Evolutionary conservation across 2,113 vertebrate genomes (phyloP).

Genomic region (Misgurnus anguillicaudatus): DNA sequence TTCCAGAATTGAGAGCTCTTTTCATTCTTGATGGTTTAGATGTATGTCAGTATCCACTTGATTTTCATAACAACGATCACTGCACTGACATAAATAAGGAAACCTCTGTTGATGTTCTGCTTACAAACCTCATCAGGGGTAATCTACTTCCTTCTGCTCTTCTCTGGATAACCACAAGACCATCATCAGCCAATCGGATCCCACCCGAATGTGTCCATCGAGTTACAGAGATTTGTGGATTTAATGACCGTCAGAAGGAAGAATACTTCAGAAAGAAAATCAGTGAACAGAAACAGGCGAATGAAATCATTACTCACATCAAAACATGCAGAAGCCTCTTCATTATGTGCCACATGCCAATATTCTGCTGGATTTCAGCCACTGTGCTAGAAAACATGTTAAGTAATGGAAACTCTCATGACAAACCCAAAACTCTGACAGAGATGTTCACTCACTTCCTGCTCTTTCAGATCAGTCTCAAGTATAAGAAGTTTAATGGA

Average conservation of each 20-base stretch:
- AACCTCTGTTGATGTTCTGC: constrained; percentile 1
- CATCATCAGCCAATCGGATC: constrained; percentile 21
- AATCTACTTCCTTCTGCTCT: constrained; percentile 23
- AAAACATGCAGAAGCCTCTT: constrained; percentile 35
- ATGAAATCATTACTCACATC: constrained; percentile 37
- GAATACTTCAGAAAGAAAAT: constrained; percentile 10
- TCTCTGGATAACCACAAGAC: constrained; percentile 2
- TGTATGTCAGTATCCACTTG: constrained; percentile 16
- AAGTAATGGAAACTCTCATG: background rate
- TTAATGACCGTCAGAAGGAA: background rate
- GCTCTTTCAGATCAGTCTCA: constrained; percentile 40
- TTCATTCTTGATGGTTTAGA: constrained; percentile 31
- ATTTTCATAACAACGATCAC: background rate
- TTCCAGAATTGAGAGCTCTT: background rate
- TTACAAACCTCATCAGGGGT: constrained; percentile 31
- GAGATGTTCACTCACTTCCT: constrained; percentile 40
- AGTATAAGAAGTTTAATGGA: constrained; percentile 27
- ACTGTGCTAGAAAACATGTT: constrained; percentile 42
- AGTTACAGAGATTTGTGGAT: background rate
- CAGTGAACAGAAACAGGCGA: background rate
- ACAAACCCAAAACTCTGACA: constrained; percentile 30
- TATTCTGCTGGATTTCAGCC: constrained; percentile 47
- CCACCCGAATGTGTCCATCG: background rate
- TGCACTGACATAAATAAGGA: background rate
- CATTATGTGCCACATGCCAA: constrained; percentile 46